phyloP scores from a whole-genome alignment of 2,113 vertebrate genomes.

The Merops nubicus region DNA sequence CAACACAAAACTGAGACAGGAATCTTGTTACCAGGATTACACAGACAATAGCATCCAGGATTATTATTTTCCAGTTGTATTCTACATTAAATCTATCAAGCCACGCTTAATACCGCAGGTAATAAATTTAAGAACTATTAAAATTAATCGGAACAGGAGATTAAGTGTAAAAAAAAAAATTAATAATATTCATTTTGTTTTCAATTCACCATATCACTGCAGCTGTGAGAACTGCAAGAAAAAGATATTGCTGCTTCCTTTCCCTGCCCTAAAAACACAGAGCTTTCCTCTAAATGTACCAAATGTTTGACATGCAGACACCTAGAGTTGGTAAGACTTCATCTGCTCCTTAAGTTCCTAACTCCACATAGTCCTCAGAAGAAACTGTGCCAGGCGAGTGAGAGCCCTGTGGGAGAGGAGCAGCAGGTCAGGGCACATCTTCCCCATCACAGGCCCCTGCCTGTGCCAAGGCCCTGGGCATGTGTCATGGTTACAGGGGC shows the following conservation, averaged over 20 bases:
- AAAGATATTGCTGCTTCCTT: not conserved
- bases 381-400: not conserved
- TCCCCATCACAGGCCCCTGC: rapidly evolving
- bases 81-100: not conserved
- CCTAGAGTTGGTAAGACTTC: not conserved
- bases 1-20: not conserved
- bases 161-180: not conserved
- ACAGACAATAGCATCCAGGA: not conserved
- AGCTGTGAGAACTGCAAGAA: not conserved
- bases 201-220: not conserved
- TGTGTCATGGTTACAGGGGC: too few species aligned
- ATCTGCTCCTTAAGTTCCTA: not conserved
- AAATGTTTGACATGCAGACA: not conserved
- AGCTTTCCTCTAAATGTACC: not conserved
- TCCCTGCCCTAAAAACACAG: not conserved
- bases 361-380: not conserved
- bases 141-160: not conserved
- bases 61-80: not conserved
- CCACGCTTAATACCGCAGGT: not conserved
- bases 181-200: not conserved
- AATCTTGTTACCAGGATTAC: slow-evolving; percentile 29
- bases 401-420: not conserved
- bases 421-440: not conserved
- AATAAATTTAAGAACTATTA: slow-evolving; percentile 12
- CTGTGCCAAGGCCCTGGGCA: not conserved